phyloP scores from a whole-genome alignment of 1,140 invertebrate species.

The Drosophila lacertosa region DNA sequence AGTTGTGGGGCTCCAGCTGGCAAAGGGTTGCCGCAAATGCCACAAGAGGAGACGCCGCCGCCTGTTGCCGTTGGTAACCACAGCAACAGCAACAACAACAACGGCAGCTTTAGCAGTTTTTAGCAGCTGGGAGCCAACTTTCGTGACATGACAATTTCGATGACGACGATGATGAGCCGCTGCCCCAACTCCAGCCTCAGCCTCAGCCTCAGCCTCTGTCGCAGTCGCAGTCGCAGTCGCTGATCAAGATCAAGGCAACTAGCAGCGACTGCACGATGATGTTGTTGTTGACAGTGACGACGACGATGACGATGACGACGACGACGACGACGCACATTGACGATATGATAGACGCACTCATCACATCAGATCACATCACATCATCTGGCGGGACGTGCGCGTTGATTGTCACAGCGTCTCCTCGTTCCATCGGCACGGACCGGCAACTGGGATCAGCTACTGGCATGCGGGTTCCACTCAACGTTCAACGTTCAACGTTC shows the following conservation, averaged over 20 bases:
- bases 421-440: slow-evolving; percentile 14
- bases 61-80: slow-evolving; percentile 37
- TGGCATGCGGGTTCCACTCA: slow-evolving; percentile 67
- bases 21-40: slow-evolving; percentile 51
- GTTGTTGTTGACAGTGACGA: slow-evolving; percentile 51
- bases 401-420: slow-evolving; percentile 79
- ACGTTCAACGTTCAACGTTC: slow-evolving; percentile 58
- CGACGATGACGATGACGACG: slow-evolving; percentile 41
- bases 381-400: slow-evolving; percentile 75
- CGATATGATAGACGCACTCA: slow-evolving; percentile 82
- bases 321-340: slow-evolving; percentile 66
- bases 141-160: slow-evolving; percentile 81
- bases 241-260: slow-evolving; percentile 74
- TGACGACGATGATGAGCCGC: slow-evolving; percentile 71
- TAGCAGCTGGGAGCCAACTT: slow-evolving; percentile 75
- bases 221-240: slow-evolving; percentile 5
- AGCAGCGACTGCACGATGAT: slow-evolving; percentile 66
- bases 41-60: slow-evolving; percentile 68
- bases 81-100: slow-evolving; percentile 25
- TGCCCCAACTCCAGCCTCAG: too few species aligned
- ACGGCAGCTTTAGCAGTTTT: slow-evolving; percentile 35
- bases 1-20: slow-evolving; percentile 55
- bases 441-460: slow-evolving; percentile 47
- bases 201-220: slow-evolving; percentile 14
- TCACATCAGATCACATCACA: slow-evolving; percentile 82